Base-by-base conservation (phyloP, 2,888 invertebrate species). In the Pammene fasciana region DNA sequence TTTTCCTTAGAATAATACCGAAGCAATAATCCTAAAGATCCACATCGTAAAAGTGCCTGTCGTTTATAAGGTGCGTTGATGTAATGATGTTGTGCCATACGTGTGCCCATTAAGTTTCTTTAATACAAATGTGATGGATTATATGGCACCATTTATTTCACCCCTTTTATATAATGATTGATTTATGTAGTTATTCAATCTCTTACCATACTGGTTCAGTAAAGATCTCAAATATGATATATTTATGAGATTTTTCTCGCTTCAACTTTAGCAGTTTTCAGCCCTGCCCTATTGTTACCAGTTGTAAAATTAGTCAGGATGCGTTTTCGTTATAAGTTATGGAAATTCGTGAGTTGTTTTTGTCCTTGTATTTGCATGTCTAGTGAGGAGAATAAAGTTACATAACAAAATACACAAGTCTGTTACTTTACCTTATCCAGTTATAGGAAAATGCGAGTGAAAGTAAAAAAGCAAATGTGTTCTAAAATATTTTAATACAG, bases 321-420 rank as follows among this genome's bases (percentile, higher is more conserved):
- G 82, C 80, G 77, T 79, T 85, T 85, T 84, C 81, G 79, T 84
- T 83, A 70, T 76, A 81, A 78, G 82, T 80, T 79, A 79, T 78
- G 80, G 79, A 78, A 82, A 80, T 79, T 82, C 77, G 80, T 81
- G 78, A 82, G 80, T 83, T 84, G 84, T 78, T 84, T 86, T 85
- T 82, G 84, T 85, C 86, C 83, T 83, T 89, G 84, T 89, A 89
- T 89, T 89, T 89, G 89, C 88, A 90, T 90, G 86, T 88, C 79
- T 90, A 90, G 89, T 86, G 86, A 89, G 86, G 85, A 88, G 86
- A 91, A 89, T 91, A 91, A 91, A 91, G 86, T 89, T 87, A 88
- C 82, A 81, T 86, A 87, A 81, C 79, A 82, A 79, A 80, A 79
- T 76, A 77, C 76, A 72, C 72, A 70, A 66, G 70, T 60, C 34